Conservation (phyloP, 1,140 invertebrate genomes). For the Araneus ventricosus region DNA sequence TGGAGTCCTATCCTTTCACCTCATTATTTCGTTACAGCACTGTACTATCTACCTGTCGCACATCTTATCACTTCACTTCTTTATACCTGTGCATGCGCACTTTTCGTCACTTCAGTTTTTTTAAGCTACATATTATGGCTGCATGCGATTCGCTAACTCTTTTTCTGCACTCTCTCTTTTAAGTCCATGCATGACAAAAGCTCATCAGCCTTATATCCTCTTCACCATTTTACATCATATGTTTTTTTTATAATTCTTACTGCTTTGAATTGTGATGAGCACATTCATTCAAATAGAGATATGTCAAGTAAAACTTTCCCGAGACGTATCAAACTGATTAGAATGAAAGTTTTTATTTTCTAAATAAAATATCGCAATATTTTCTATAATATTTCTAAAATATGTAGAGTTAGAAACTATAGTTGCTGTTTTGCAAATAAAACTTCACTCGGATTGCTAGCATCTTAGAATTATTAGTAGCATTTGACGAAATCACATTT, state of each 20-base stretch:
- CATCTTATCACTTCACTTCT: conserved; percentile 57
- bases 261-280: not conserved
- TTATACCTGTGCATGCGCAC: conserved; percentile 46
- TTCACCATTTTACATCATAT: conserved; percentile 25
- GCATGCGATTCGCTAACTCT: conserved; percentile 37
- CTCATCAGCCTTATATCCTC: not conserved
- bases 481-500: too few relatives aligned
- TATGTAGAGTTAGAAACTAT: too few relatives aligned
- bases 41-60: conserved; percentile 48
- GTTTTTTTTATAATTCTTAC: not conserved
- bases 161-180: conserved; percentile 33
- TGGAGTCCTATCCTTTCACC: conserved; percentile 68
- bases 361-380: too few relatives aligned
- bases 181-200: not conserved
- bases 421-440: too few relatives aligned
- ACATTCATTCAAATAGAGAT: not conserved
- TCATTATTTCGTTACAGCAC: too few relatives aligned
- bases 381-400: too few relatives aligned
- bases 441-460: too few relatives aligned
- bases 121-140: not conserved
- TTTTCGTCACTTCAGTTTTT: conserved; percentile 9
- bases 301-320: not conserved
- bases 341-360: too few relatives aligned
- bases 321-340: too few relatives aligned
- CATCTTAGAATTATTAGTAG: too few relatives aligned